Conservation (phyloP, 2,113 vertebrate genomes). For the Gymnogyps californianus region DNA sequence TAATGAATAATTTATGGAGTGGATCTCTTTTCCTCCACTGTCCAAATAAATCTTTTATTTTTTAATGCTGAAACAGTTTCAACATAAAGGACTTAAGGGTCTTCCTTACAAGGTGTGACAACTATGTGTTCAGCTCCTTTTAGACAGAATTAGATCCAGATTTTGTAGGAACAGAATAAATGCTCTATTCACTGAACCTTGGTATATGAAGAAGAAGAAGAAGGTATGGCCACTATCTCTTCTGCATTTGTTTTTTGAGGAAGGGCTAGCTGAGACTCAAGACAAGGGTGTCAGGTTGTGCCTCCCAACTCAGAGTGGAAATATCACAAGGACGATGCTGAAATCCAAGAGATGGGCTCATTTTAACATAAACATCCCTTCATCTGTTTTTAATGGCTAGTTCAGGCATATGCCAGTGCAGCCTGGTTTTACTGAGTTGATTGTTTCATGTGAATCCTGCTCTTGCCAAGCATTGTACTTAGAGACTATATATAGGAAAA, state of each 20-base stretch:
- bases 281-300: neutral
- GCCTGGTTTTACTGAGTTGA: neutral
- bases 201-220: neutral
- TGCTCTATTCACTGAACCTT: neutral
- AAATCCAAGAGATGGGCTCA: neutral
- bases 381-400: neutral
- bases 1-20: neutral
- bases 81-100: neutral
- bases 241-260: neutral
- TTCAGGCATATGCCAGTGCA: neutral
- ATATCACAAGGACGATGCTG: neutral
- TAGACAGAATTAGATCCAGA: neutral
- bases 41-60: neutral
- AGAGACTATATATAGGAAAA: neutral
- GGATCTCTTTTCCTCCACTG: neutral
- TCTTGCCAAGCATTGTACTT: neutral
- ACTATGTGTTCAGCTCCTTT: neutral
- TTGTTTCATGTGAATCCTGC: neutral
- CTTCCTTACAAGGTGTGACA: neutral
- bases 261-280: neutral
- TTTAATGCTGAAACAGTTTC: neutral
- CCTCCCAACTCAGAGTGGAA: fast-evolving
- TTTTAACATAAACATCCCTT: neutral
- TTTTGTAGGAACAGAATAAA: neutral
- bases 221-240: fast-evolving